Evolutionary conservation across 2,113 vertebrate species (phyloP).

Genomic region (Eurystomus gularis): DNA sequence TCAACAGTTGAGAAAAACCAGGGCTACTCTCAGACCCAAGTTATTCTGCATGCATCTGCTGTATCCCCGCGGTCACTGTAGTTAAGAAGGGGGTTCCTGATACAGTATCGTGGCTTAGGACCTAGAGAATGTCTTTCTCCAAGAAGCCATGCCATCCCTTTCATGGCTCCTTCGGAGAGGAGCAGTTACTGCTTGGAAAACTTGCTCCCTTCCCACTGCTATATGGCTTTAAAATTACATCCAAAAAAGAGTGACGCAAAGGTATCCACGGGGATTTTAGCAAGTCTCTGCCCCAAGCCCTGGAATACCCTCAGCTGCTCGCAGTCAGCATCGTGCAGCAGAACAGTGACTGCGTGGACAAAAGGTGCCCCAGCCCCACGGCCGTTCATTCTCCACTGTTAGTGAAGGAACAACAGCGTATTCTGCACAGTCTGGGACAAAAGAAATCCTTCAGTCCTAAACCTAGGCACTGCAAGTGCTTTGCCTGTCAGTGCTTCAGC

Average conservation of each 20-base stretch:
- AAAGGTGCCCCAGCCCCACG: too few relatives aligned
- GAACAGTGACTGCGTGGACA: accelerated
- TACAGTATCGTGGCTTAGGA: too few relatives aligned
- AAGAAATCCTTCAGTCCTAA: neutral
- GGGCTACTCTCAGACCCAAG: neutral
- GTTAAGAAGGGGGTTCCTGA: neutral
- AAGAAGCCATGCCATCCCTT: neutral
- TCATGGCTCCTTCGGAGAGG: neutral
- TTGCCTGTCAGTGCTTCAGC: neutral
- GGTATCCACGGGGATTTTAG: neutral
- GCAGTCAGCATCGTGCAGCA: neutral
- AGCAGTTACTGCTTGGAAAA: neutral
- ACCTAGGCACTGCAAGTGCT: accelerated
- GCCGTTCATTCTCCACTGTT: neutral
- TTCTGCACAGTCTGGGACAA: accelerated
- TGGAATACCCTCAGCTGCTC: accelerated
- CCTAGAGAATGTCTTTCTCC: neutral
- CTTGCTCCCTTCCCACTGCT: neutral
- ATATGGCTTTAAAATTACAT: neutral
- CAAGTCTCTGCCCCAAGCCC: neutral
- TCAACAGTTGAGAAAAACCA: neutral
- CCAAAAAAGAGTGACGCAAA: neutral
- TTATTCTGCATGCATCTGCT: neutral
- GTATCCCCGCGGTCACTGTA: neutral
- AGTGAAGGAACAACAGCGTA: accelerated